Percentiles rank a stretch among this genome's conserved stretches.
phyloP scores from a whole-genome alignment of 2,888 invertebrate species.

The Zonitis immaculata region DNA sequence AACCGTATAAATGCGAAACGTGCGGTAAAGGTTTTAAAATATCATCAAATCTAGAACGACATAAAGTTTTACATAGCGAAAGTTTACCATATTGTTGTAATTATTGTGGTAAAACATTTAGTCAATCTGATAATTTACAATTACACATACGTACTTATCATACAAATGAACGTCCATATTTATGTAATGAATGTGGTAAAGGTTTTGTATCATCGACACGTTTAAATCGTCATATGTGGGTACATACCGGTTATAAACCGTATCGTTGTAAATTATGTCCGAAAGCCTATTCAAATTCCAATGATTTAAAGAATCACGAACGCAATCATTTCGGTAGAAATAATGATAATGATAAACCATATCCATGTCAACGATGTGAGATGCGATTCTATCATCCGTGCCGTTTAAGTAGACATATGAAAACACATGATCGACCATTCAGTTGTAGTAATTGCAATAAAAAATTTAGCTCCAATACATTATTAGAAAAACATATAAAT shows the following conservation, averaged over 20 bases:
- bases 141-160: constrained; percentile 44
- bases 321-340: constrained; percentile 27
- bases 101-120: constrained; percentile 44
- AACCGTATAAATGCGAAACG: constrained; percentile 42
- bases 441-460: constrained; percentile 36
- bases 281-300: constrained; percentile 40
- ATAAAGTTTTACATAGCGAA: constrained; percentile 41
- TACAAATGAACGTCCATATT: constrained; percentile 43
- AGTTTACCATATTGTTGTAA: constrained; percentile 41
- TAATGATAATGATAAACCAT: constrained; percentile 35
- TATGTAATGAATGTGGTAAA: constrained; percentile 45
- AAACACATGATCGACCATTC: constrained; percentile 43
- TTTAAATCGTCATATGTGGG: constrained; percentile 45
- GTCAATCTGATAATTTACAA: constrained; percentile 43
- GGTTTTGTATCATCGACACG: constrained; percentile 43
- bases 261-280: constrained; percentile 38
- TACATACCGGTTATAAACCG: constrained; percentile 42
- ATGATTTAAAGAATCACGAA: constrained; percentile 42
- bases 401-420: constrained; percentile 50
- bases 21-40: constrained; percentile 44
- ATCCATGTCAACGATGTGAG: constrained; percentile 37
- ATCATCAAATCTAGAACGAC: constrained; percentile 42
- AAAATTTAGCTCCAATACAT: constrained; percentile 30
- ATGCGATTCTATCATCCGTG: constrained; percentile 45
- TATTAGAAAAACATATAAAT: constrained; percentile 34